phyloP scores from a whole-genome alignment of 2,797 vertebrate genomes.

The Centroberyx gerrardi region DNA sequence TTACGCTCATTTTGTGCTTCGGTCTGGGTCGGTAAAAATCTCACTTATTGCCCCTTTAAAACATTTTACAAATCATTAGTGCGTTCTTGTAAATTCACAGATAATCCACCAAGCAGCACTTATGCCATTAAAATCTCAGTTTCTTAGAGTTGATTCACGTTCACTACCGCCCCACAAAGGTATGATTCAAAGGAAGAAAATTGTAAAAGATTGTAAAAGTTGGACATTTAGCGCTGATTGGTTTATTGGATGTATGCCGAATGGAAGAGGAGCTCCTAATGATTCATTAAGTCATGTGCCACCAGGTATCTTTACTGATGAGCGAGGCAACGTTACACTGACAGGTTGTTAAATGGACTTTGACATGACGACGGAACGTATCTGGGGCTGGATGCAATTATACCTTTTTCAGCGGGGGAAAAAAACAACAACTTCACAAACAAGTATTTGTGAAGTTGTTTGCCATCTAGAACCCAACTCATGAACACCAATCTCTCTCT shows the following conservation, averaged over 20 bases:
- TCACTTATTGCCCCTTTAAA: no score
- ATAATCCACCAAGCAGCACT: no score
- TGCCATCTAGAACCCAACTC: slow-evolving; percentile 52
- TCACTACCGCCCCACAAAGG: no score
- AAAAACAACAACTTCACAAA: slow-evolving; percentile 24
- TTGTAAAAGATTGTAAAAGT: no score
- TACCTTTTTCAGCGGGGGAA: slow-evolving; percentile 21
- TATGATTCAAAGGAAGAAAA: no score
- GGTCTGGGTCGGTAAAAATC: no score
- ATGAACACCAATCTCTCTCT: slow-evolving; percentile 33
- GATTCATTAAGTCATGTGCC: no score
- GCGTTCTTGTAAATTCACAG: no score
- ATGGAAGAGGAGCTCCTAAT: neutral
- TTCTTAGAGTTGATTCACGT: no score
- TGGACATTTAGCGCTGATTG: neutral
- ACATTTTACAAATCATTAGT: no score
- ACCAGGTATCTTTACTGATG: neutral
- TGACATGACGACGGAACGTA: slow-evolving; percentile 34
- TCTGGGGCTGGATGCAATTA: slow-evolving; percentile 40
- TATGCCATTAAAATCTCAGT: no score
- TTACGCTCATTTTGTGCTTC: no score
- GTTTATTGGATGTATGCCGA: slow-evolving; percentile 4
- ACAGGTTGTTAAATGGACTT: slow-evolving; percentile 19
- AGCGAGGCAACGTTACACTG: slow-evolving; percentile 12
- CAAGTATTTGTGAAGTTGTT: slow-evolving; percentile 49